phyloP scores from a whole-genome alignment of 1,140 invertebrate species.

The Drosophila mauritiana region DNA sequence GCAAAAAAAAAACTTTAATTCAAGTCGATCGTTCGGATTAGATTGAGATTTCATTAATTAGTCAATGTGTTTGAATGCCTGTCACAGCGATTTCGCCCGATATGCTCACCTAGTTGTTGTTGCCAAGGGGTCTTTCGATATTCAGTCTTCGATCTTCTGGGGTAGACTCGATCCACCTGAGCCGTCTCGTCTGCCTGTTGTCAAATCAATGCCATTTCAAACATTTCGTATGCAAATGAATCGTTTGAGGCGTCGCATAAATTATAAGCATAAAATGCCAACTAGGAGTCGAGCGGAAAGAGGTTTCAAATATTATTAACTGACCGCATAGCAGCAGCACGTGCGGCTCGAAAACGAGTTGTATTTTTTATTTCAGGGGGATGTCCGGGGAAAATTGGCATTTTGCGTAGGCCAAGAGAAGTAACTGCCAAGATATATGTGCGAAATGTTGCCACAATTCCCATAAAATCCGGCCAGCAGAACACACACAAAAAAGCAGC shows the following conservation, averaged over 20 bases:
- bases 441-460: conserved; percentile 45
- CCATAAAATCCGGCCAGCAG: conserved; percentile 19
- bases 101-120: conserved; percentile 18
- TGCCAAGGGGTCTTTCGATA: conserved; percentile 14
- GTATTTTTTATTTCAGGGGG: neutral
- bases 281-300: conserved; percentile 49
- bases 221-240: conserved; percentile 77
- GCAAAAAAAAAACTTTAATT: conserved; percentile 14
- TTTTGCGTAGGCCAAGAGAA: conserved; percentile 32
- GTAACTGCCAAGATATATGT: conserved; percentile 39
- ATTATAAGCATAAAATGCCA: conserved; percentile 74
- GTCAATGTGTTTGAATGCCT: conserved; percentile 40
- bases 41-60: conserved; percentile 82
- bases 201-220: conserved; percentile 80
- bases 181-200: conserved; percentile 35
- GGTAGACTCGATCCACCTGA: conserved; percentile 32
- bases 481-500: conserved; percentile 6
- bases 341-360: conserved; percentile 40
- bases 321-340: conserved; percentile 46
- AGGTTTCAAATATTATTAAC: conserved; percentile 17
- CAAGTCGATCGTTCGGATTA: conserved; percentile 56
- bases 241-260: conserved; percentile 64
- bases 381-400: conserved; percentile 11
- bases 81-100: conserved; percentile 22
- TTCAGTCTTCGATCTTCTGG: conserved; percentile 9